phyloP scores from a whole-genome alignment of 2,797 vertebrate species.

The Mareca strepera region DNA sequence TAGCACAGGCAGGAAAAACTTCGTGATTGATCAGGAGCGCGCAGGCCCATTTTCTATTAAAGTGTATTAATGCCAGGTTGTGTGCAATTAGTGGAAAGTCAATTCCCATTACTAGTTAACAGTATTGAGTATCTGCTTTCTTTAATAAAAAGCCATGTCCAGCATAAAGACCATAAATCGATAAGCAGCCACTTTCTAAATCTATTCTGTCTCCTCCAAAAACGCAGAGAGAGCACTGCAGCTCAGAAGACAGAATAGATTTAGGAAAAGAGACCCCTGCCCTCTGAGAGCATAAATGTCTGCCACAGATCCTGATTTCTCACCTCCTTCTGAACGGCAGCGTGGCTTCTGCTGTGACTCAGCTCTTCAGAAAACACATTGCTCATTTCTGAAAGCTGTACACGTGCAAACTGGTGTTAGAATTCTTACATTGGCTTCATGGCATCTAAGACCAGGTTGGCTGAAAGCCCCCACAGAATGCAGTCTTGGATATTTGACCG shows the following conservation, averaged over 20 bases:
- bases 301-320: conserved; percentile 11
- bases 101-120: conserved; percentile 95
- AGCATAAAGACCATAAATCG: conserved; percentile 85
- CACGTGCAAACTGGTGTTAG: background rate
- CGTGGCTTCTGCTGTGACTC: background rate
- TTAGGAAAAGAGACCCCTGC: background rate
- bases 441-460: background rate
- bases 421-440: background rate
- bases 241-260: background rate
- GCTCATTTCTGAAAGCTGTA: background rate
- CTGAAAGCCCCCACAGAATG: background rate
- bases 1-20: conserved; percentile 74
- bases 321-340: conserved; percentile 5
- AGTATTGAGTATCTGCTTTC: conserved; percentile 94
- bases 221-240: conserved; percentile 14
- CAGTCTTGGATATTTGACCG: fast-evolving
- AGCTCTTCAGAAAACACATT: background rate
- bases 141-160: conserved; percentile 93
- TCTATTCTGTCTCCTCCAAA: conserved; percentile 69
- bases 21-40: conserved; percentile 83
- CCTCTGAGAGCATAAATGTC: background rate
- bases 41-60: conserved; percentile 88
- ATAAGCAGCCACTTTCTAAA: conserved; percentile 83
- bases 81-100: conserved; percentile 95
- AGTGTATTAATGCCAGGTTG: conserved; percentile 90